phyloP scores from a whole-genome alignment of 2,888 invertebrate genomes.

The Diachrysia chrysitis region DNA sequence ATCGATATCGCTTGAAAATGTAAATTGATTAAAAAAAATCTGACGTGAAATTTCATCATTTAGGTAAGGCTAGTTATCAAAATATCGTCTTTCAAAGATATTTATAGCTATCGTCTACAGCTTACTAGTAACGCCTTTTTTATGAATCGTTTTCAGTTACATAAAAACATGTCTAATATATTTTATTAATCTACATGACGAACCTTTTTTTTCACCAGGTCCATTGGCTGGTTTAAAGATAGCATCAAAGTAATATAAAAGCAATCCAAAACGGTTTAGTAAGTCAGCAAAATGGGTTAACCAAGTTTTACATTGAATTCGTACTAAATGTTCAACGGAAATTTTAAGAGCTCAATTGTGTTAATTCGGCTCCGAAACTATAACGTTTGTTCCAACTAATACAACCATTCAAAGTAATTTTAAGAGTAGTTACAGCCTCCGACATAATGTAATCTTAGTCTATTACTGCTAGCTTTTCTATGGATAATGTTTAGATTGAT shows the following conservation, averaged over 20 bases:
- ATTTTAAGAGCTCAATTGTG: constrained; percentile 29
- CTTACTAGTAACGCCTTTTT: too few relatives aligned
- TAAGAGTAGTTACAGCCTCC: background rate
- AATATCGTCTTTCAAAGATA: too few relatives aligned
- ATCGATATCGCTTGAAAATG: too few relatives aligned
- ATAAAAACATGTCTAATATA: too few relatives aligned
- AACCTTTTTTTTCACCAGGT: too few relatives aligned
- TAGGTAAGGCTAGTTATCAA: too few relatives aligned
- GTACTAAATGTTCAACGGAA: constrained; percentile 23
- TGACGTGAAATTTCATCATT: too few relatives aligned
- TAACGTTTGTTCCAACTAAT: constrained; percentile 14
- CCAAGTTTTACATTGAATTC: constrained; percentile 7
- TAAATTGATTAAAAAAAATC: too few relatives aligned
- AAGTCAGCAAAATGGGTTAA: constrained; percentile 21
- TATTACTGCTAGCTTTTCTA: background rate
- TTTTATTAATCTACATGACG: too few relatives aligned
- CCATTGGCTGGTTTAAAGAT: background rate
- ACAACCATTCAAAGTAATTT: background rate
- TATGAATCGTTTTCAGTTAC: too few relatives aligned
- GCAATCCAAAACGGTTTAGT: constrained; percentile 14
- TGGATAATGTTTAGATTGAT: background rate
- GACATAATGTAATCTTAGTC: background rate
- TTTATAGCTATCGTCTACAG: too few relatives aligned
- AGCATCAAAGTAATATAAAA: constrained; percentile 10
- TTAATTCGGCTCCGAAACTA: constrained; percentile 26